These are phyloP conservation scores for Oreotragus oreotragus DNA, from an alignment of 2,113 vertebrate genomes.

Conservation along the genomic window DNA sequence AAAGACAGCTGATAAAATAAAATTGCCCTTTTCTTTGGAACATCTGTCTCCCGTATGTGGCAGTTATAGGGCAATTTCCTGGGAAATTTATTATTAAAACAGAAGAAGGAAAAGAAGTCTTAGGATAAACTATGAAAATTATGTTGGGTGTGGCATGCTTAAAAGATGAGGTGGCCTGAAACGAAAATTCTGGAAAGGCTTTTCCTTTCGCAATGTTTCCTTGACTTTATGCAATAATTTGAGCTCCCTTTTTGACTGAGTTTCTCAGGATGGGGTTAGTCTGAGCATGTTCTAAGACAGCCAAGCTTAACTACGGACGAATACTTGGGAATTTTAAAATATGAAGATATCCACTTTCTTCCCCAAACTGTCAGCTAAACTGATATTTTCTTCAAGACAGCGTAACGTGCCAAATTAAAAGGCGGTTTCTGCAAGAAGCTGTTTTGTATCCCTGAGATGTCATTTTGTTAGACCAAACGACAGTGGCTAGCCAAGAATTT, in stretches of 20 bases:
- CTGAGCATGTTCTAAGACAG: neutral
- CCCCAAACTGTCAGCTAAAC: neutral
- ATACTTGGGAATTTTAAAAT: neutral
- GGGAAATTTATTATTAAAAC: slow-evolving; percentile 55
- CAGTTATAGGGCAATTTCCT: slow-evolving; percentile 50
- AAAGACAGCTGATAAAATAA: slow-evolving; percentile 21
- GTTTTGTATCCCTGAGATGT: neutral
- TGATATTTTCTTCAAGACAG: neutral
- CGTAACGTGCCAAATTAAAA: neutral
- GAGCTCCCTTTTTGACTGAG: neutral
- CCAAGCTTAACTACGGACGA: neutral
- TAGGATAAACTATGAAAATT: neutral
- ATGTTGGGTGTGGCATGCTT: no score
- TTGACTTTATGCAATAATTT: neutral
- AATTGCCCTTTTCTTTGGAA: slow-evolving; percentile 35
- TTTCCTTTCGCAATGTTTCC: neutral
- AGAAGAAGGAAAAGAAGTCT: slow-evolving; percentile 14
- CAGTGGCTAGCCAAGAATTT: neutral
- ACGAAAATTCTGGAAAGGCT: neutral
- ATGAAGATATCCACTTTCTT: neutral
- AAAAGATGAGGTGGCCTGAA: neutral
- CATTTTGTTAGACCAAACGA: neutral
- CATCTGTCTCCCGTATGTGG: slow-evolving; percentile 62
- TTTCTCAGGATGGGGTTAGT: neutral
- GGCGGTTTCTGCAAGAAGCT: neutral